These are phyloP conservation scores for Cydia fagiglandana DNA, from an alignment of 1,140 invertebrate genomes.

Conservation along the genomic window DNA sequence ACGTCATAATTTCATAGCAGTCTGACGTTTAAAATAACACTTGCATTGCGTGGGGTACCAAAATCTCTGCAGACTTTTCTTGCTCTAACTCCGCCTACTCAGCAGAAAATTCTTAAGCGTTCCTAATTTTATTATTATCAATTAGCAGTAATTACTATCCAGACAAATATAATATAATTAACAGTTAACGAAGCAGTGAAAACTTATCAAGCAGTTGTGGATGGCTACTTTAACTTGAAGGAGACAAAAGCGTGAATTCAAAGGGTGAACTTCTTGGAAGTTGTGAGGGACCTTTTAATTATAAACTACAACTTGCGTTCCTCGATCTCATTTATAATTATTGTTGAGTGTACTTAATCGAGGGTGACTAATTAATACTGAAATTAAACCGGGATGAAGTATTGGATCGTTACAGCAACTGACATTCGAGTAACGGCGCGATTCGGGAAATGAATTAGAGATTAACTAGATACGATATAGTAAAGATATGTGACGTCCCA, in stretches of 20 bases:
- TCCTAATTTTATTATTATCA: too few relatives aligned
- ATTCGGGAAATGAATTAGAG: too few relatives aligned
- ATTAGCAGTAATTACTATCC: background rate
- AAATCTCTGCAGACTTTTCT: too few relatives aligned
- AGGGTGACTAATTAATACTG: constrained; percentile 3
- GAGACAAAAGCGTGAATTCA: constrained; percentile 16
- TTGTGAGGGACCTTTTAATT: constrained; percentile 22
- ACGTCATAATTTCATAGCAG: too few relatives aligned
- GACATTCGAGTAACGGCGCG: background rate
- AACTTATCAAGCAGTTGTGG: constrained; percentile 24
- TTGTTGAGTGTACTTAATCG: constrained; percentile 10
- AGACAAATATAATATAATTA: background rate
- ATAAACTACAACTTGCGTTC: constrained; percentile 22
- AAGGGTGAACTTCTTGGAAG: constrained; percentile 17
- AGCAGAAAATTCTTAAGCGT: too few relatives aligned
- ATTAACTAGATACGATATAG: too few relatives aligned
- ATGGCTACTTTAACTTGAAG: constrained; percentile 17
- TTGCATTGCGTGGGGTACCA: too few relatives aligned
- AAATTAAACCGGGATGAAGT: constrained; percentile 8
- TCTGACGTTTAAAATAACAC: too few relatives aligned
- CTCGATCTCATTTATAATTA: constrained; percentile 8
- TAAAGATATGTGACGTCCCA: too few relatives aligned
- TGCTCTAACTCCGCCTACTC: too few relatives aligned
- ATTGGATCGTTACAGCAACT: background rate
- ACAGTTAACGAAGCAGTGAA: background rate